phyloP scores from a whole-genome alignment of 2,113 vertebrate genomes.

The Podarcis cretensis region DNA sequence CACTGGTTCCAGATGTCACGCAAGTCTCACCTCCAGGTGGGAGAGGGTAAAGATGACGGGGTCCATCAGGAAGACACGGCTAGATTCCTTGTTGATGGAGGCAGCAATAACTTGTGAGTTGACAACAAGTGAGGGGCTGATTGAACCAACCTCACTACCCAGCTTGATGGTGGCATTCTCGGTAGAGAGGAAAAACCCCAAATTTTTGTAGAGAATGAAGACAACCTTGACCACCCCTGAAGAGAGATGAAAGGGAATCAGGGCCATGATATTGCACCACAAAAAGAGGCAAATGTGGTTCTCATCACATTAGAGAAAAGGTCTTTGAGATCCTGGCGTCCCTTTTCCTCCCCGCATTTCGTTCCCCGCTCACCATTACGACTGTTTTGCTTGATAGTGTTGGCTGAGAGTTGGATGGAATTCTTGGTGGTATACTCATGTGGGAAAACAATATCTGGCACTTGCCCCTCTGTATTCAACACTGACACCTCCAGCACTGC shows the following conservation, averaged over 20 bases:
- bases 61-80: slow-evolving; percentile 90
- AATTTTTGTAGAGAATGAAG: slow-evolving; percentile 91
- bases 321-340: neutral
- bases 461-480: slow-evolving; percentile 89
- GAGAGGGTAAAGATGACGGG: slow-evolving; percentile 91
- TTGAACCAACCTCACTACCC: slow-evolving; percentile 76
- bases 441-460: slow-evolving; percentile 90
- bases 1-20: neutral
- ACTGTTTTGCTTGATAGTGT: slow-evolving; percentile 94
- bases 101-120: slow-evolving; percentile 92
- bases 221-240: slow-evolving; percentile 94
- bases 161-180: slow-evolving; percentile 92
- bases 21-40: slow-evolving; percentile 83
- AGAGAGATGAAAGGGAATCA: neutral
- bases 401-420: slow-evolving; percentile 91
- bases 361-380: slow-evolving; percentile 87
- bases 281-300: neutral
- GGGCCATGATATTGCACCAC: neutral
- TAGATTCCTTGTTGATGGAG: slow-evolving; percentile 94
- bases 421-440: slow-evolving; percentile 86
- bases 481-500: slow-evolving; percentile 91
- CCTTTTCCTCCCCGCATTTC: neutral
- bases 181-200: slow-evolving; percentile 90
- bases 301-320: neutral
- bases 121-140: slow-evolving; percentile 81